Evolutionary conservation across 2,113 vertebrate species (phyloP).

Genomic region (Percina caprodes): DNA sequence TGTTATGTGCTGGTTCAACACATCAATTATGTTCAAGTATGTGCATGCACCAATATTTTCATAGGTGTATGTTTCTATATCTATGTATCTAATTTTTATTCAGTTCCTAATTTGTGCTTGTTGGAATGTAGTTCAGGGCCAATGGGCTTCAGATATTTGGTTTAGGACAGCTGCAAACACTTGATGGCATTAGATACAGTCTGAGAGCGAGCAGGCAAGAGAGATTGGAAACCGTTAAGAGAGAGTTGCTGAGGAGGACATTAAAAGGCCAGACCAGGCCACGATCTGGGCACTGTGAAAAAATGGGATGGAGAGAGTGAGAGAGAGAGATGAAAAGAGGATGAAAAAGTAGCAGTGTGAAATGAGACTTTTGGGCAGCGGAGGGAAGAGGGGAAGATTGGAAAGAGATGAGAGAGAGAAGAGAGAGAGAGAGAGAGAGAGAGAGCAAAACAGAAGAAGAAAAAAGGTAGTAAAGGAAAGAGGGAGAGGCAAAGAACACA

Average conservation of each 20-base stretch:
- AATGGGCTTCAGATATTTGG: conserved; percentile 28
- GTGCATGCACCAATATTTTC: background rate
- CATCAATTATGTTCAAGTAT: background rate
- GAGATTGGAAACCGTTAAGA: conserved; percentile 52
- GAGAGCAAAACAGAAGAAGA: conserved; percentile 12
- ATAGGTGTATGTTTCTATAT: background rate
- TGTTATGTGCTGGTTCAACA: conserved; percentile 9
- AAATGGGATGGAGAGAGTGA: conserved; percentile 37
- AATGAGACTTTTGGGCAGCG: conserved; percentile 56
- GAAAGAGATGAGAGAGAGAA: conserved; percentile 44
- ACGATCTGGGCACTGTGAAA: conserved; percentile 35
- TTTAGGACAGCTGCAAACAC: conserved; percentile 52
- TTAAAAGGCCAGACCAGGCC: conserved; percentile 64
- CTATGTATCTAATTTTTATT: conserved; percentile 7
- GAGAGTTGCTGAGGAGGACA: conserved; percentile 49
- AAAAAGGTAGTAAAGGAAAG: conserved; percentile 17
- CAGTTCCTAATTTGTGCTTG: conserved; percentile 4
- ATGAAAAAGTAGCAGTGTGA: conserved; percentile 61
- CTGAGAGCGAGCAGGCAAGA: conserved; percentile 23
- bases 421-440: conserved; percentile 28
- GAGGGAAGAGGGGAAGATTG: conserved; percentile 45
- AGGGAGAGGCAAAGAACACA: conserved; percentile 23
- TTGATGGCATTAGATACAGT: conserved; percentile 64
- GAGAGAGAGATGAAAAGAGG: conserved; percentile 38
- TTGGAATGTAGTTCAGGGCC: conserved; percentile 12